Evolutionary conservation across 2,888 invertebrate genomes (phyloP).

Genomic region (Cryptus viduatorius): DNA sequence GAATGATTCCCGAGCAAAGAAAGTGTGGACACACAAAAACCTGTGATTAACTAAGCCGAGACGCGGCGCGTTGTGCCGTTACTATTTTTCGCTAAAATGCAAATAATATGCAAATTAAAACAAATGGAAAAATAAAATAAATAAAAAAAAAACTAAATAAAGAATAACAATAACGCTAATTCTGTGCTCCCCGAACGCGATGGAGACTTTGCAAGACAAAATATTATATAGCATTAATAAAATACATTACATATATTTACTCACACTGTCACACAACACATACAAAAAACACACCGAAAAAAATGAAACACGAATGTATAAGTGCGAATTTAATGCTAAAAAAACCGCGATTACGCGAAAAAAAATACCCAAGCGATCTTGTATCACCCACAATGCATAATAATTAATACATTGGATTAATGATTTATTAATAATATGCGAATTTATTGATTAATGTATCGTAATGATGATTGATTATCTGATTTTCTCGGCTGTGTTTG

Average conservation of each 20-base stretch:
- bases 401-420: constrained; percentile 71
- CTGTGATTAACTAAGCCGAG: constrained; percentile 68
- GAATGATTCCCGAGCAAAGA: constrained; percentile 54
- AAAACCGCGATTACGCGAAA: constrained; percentile 25
- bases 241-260: constrained; percentile 34
- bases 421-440: constrained; percentile 74
- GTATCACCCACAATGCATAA: constrained; percentile 66
- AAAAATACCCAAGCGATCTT: constrained; percentile 41
- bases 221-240: constrained; percentile 56
- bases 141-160: constrained; percentile 28
- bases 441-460: constrained; percentile 76
- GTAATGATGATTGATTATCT: constrained; percentile 78
- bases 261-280: constrained; percentile 26
- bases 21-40: constrained; percentile 67
- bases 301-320: constrained; percentile 28
- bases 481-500: constrained; percentile 81
- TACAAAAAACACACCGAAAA: constrained; percentile 33
- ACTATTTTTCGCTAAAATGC: constrained; percentile 68
- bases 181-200: constrained; percentile 54
- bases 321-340: constrained; percentile 57
- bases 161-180: constrained; percentile 66
- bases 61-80: constrained; percentile 64
- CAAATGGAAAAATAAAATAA: constrained; percentile 40
- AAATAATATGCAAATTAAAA: constrained; percentile 48
- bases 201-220: constrained; percentile 54